A percentile compares a stretch with the other conserved stretches of the same genome.
Evolutionary conservation across 2,113 vertebrate genomes (phyloP).

Genomic region (Oryzias javanicus): DNA sequence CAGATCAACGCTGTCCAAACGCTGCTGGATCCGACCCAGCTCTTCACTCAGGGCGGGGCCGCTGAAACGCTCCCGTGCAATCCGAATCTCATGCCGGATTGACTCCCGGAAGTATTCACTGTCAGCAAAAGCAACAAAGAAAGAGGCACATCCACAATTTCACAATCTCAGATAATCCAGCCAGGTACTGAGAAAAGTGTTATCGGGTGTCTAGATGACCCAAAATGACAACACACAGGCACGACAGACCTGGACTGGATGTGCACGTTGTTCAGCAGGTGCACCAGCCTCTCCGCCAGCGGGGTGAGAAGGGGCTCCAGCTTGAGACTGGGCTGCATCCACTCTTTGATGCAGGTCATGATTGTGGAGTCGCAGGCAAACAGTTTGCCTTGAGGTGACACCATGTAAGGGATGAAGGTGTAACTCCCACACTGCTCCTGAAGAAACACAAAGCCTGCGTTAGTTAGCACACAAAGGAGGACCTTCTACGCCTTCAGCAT

Average conservation of each 20-base stretch:
- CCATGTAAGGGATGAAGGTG: constrained; percentile 86
- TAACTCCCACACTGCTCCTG: constrained; percentile 86
- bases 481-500: no score
- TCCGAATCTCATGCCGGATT: constrained; percentile 83
- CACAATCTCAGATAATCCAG: background rate
- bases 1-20: constrained; percentile 89
- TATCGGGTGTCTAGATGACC: background rate
- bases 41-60: constrained; percentile 83
- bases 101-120: constrained; percentile 89
- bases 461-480: background rate
- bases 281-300: constrained; percentile 76
- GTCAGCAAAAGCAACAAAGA: constrained; percentile 6
- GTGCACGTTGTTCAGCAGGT: constrained; percentile 81
- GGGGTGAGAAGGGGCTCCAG: constrained; percentile 81
- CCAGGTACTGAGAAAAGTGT: background rate
- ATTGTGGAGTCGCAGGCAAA: constrained; percentile 80
- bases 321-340: constrained; percentile 80
- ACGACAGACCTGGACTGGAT: constrained; percentile 80
- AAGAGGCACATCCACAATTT: background rate
- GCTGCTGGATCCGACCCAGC: constrained; percentile 82
- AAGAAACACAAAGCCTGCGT: background rate
- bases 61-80: constrained; percentile 81
- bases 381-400: constrained; percentile 83
- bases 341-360: constrained; percentile 76
- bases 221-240: background rate